Percentiles rank a stretch among this genome's conserved stretches.
phyloP scores from a whole-genome alignment of 2,113 vertebrate species.

The Aspidoscelis tigris region DNA sequence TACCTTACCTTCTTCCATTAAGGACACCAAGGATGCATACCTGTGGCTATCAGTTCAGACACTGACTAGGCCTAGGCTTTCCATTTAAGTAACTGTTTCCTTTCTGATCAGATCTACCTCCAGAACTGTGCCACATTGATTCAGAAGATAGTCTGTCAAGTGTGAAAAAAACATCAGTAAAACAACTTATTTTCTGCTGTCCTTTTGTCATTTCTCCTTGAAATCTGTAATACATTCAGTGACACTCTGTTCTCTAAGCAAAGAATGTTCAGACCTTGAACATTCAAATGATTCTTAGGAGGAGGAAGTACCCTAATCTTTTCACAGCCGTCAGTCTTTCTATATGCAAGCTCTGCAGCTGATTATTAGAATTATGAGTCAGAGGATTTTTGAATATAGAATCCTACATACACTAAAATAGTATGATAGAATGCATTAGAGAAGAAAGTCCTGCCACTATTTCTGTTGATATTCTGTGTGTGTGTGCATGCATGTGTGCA shows the following conservation, averaged over 20 bases:
- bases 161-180: not conserved
- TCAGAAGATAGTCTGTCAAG: not conserved
- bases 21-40: too few species aligned
- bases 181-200: slow-evolving; percentile 4
- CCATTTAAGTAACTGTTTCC: too few species aligned
- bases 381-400: slow-evolving; percentile 44
- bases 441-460: slow-evolving; percentile 38
- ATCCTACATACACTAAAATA: not conserved
- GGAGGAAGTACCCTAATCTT: slow-evolving; percentile 2
- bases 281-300: slow-evolving; percentile 36
- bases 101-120: too few species aligned
- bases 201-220: not conserved
- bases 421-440: slow-evolving; percentile 20
- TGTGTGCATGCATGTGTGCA: not conserved
- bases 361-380: slow-evolving; percentile 44
- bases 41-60: too few species aligned
- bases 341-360: slow-evolving; percentile 3
- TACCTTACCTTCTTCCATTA: too few species aligned
- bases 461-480: not conserved
- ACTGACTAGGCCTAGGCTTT: too few species aligned
- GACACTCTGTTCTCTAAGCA: not conserved
- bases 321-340: slow-evolving; percentile 3
- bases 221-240: not conserved
- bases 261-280: slow-evolving; percentile 34
- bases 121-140: not conserved